phyloP scores from a whole-genome alignment of 2,797 vertebrate genomes.

The Muraenolepis orangiensis region DNA sequence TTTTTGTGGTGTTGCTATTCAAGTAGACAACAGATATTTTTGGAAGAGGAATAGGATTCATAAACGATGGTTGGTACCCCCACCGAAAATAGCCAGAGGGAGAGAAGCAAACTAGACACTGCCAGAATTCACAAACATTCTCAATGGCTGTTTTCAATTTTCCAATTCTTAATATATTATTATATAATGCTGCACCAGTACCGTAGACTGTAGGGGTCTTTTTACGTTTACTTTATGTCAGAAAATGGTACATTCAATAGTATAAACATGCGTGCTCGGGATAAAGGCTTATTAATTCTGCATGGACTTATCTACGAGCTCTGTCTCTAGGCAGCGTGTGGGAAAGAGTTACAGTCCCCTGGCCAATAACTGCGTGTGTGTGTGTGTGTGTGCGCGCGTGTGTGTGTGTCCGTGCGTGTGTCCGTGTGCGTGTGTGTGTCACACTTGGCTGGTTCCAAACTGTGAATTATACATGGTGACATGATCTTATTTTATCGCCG shows the following conservation, averaged over 20 bases:
- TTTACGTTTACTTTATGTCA: background rate
- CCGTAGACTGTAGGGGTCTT: slow-evolving; percentile 6
- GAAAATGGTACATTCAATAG: background rate
- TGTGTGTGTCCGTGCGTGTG: slow-evolving; percentile 12
- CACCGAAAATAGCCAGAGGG: slow-evolving; percentile 34
- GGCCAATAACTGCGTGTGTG: slow-evolving; percentile 40
- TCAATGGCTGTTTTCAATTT: background rate
- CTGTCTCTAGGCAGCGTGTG: slow-evolving; percentile 52
- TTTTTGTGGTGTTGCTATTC: slow-evolving; percentile 13
- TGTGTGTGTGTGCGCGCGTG: slow-evolving; percentile 9
- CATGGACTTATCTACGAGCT: background rate
- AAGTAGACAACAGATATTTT: slow-evolving; percentile 21
- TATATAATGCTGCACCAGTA: slow-evolving; percentile 64
- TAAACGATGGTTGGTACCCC: slow-evolving; percentile 8
- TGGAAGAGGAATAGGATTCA: background rate
- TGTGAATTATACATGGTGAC: slow-evolving; percentile 80
- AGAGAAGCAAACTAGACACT: slow-evolving; percentile 21
- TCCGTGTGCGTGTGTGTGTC: slow-evolving; percentile 29
- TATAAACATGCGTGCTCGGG: background rate
- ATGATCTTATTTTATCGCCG: slow-evolving; percentile 76
- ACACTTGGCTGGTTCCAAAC: slow-evolving; percentile 68
- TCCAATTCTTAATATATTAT: slow-evolving; percentile 26
- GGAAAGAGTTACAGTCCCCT: slow-evolving; percentile 53
- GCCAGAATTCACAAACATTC: slow-evolving; percentile 28
- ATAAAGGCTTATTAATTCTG: background rate